These are phyloP conservation scores for Perca schrenkii DNA, from an alignment of 2,113 vertebrate species.

Conservation along the genomic window DNA sequence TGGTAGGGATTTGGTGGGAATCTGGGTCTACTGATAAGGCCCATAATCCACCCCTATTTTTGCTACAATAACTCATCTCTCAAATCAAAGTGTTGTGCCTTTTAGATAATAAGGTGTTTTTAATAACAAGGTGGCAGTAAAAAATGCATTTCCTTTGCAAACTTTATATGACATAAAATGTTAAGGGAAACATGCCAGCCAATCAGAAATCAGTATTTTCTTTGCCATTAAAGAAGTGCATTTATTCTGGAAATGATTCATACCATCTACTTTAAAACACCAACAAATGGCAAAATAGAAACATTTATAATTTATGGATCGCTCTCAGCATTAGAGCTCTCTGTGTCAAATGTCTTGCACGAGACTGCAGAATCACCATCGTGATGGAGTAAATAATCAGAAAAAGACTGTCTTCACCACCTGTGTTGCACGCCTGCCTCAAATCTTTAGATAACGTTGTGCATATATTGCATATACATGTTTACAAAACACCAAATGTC, in stretches of 20 bases:
- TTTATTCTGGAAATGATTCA: neutral
- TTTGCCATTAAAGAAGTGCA: too few relatives aligned
- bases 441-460: neutral
- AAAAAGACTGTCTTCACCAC: slow-evolving; percentile 9
- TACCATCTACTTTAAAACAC: slow-evolving; percentile 28
- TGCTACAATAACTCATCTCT: neutral
- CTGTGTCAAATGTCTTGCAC: slow-evolving; percentile 14
- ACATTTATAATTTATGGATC: slow-evolving; percentile 37
- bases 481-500: slow-evolving; percentile 20
- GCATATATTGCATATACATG: neutral
- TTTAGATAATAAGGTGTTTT: neutral
- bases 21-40: neutral
- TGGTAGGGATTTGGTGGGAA: neutral
- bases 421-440: neutral
- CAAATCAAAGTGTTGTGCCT: neutral
- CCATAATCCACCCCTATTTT: neutral
- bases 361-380: neutral
- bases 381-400: slow-evolving; percentile 7
- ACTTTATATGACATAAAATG: neutral
- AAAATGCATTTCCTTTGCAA: neutral
- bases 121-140: neutral
- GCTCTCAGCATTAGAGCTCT: slow-evolving; percentile 31
- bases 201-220: neutral
- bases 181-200: slow-evolving; percentile 1
- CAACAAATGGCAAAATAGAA: slow-evolving; percentile 41